Base-by-base conservation (phyloP, 2,888 invertebrate genomes). In the Drosophila siamana region DNA sequence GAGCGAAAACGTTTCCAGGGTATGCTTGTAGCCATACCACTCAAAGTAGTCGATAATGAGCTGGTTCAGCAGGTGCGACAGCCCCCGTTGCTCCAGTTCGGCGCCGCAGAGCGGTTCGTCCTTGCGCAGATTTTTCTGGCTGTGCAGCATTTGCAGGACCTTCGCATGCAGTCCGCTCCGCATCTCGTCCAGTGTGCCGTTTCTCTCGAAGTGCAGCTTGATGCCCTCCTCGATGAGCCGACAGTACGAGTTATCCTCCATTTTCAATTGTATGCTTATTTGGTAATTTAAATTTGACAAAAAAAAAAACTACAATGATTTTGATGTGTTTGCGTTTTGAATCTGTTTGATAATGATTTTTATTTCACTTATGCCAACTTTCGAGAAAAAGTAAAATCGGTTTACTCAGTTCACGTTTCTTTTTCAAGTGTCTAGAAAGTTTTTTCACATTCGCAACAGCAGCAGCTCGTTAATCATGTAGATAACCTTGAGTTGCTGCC, bases 21-120 rank as follows among this genome's bases (percentile, higher is more conserved):
- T 79, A 67, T 92, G 92, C n/a, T 87, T 87, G 41, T 88, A 91
- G 36, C 90, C 89, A 51, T 86, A 90, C 92, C 92, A 92, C 28
- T 89, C 69, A 0, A 92, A 81, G 59, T 91, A 92, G 59, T 92
- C 92, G 64, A 91, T 80, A 6, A 92, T 89, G 13, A 92, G 64
- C 94, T 90, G 81, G 16, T 85, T 81, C 1, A 87, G 80, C 9
- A 82, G 40, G 59, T 44, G 57, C 9, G 68, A n/a, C 6, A 74
- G 13, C 3, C 70, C 71, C 0, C 66, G 15, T 47, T 64, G 52
- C 5, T 15, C 9, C 13, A 55, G 0, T 33, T 56, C 43, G 2
- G 36, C 54, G 11, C 78, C 88, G 6, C 63, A 62, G 9, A 85
- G 68, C 0, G 74, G 50, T 0, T 55, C 56, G 3, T 68, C 26